Conservation (phyloP, 2,113 vertebrate genomes). For the Dryoscopus gambensis region DNA sequence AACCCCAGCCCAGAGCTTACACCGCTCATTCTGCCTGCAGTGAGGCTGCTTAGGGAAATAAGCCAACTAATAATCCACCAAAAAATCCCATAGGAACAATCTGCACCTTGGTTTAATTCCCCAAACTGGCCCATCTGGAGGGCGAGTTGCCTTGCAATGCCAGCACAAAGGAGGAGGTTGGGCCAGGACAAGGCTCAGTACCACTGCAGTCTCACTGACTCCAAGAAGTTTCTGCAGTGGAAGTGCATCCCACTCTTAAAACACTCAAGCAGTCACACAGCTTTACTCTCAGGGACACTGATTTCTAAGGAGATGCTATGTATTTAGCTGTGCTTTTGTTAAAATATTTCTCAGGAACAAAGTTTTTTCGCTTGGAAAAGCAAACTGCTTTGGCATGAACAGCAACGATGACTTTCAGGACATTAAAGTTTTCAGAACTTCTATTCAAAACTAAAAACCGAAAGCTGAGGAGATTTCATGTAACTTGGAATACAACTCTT, state of each 20-base stretch:
- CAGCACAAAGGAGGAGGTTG: not conserved
- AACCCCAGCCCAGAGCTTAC: not conserved
- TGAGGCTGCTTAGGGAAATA: not conserved
- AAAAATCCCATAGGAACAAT: not conserved
- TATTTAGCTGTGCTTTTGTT: not conserved
- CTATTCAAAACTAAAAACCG: not conserved
- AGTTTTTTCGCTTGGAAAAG: not conserved
- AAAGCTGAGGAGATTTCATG: not conserved
- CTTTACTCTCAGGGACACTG: not conserved
- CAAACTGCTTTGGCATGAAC: not conserved
- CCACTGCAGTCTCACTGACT: not conserved
- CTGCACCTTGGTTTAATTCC: not conserved
- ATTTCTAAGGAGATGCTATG: not conserved
- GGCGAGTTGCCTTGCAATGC: not conserved
- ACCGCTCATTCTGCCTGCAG: not conserved
- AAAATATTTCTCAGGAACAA: not conserved
- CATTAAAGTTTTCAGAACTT: not conserved
- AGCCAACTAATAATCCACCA: not conserved
- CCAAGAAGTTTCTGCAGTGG: not conserved
- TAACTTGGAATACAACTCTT: not conserved
- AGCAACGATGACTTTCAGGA: not conserved
- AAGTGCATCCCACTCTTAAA: not conserved
- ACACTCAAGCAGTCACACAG: not conserved
- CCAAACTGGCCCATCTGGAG: not conserved
- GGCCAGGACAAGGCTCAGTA: not conserved